phyloP scores from a whole-genome alignment of 2,113 vertebrate species.

The Phrynocephalus versicolor region DNA sequence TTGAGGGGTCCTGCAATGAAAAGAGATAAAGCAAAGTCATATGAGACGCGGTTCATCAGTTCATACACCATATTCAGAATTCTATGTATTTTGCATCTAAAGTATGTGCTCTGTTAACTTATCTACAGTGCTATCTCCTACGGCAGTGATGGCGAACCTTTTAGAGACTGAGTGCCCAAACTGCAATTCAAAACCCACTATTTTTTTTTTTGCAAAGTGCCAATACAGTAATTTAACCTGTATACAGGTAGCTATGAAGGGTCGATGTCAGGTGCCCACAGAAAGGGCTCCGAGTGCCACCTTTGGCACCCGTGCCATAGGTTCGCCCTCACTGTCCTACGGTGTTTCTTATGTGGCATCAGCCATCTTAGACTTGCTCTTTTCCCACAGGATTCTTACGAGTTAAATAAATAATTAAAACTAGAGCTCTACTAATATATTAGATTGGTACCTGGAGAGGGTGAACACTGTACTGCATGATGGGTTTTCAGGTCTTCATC shows the following conservation, averaged over 20 bases:
- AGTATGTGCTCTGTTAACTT: background rate
- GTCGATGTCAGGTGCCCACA: no score
- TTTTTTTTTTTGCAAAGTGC: no score
- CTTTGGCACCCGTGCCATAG: no score
- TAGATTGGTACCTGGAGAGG: slow-evolving; percentile 83
- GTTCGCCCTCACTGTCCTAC: no score
- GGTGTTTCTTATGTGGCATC: no score
- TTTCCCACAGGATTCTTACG: slow-evolving; percentile 1
- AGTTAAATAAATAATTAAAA: background rate
- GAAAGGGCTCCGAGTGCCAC: no score
- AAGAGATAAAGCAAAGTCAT: slow-evolving; percentile 20
- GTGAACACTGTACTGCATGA: slow-evolving; percentile 87
- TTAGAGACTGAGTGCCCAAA: no score
- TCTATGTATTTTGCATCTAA: background rate
- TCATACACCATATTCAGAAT: background rate
- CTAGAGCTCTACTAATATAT: background rate
- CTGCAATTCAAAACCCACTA: no score
- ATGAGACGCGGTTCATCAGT: background rate
- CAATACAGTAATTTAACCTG: no score
- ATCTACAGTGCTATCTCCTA: no score
- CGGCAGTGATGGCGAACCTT: no score
- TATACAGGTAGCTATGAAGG: no score
- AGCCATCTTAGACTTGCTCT: background rate
- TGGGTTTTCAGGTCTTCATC: slow-evolving; percentile 88
- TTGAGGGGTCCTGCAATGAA: slow-evolving; percentile 85